Conservation (phyloP, 2,888 invertebrate species). For the Amblyjoppa proteus region DNA sequence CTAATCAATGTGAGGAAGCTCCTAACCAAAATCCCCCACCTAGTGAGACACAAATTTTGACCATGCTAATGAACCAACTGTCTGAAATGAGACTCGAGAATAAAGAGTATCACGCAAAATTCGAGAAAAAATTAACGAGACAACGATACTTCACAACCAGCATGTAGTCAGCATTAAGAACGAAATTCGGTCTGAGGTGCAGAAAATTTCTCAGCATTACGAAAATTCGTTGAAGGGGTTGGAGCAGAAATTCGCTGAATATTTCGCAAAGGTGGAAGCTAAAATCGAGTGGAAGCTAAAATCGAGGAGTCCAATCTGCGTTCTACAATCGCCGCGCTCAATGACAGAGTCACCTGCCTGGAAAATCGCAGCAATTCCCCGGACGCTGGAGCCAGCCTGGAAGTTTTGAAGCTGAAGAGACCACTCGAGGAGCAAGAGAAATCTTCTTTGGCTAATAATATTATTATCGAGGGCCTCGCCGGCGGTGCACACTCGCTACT, state of each 20-base stretch:
- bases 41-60: background rate
- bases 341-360: background rate
- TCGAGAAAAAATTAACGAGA: conserved; percentile 7
- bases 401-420: background rate
- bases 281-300: background rate
- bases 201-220: background rate
- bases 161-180: background rate
- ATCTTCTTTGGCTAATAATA: background rate
- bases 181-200: background rate
- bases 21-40: no score
- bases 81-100: conserved; percentile 3
- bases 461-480: background rate
- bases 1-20: no score
- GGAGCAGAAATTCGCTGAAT: conserved; percentile 10
- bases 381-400: background rate
- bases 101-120: background rate
- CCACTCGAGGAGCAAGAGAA: background rate
- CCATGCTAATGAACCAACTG: background rate
- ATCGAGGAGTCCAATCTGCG: conserved; percentile 5
- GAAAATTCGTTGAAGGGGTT: background rate
- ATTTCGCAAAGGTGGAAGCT: conserved; percentile 8
- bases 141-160: background rate
- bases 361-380: background rate
- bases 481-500: background rate
- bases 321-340: background rate